Conservation (phyloP, 2,888 invertebrate genomes). For the Ormyrus rosae region DNA sequence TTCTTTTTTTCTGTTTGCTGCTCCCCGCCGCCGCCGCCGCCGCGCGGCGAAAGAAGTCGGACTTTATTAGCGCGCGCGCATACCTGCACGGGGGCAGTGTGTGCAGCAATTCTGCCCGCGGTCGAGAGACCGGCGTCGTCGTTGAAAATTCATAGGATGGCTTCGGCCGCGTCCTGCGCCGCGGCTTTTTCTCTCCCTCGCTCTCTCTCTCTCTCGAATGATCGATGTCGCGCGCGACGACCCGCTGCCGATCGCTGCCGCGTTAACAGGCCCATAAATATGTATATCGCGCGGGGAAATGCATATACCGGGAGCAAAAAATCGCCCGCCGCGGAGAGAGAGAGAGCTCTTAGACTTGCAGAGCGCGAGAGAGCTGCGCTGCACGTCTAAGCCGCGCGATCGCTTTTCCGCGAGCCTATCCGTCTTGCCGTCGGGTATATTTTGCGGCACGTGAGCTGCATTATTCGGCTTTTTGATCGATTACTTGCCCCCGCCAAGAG, state of each 20-base stretch:
- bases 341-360: no score
- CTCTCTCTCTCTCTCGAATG: neutral
- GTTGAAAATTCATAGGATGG: slow-evolving; percentile 25
- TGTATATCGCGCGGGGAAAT: slow-evolving; percentile 22
- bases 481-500: no score
- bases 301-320: slow-evolving; percentile 10
- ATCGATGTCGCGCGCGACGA: slow-evolving; percentile 19
- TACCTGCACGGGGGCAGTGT: neutral
- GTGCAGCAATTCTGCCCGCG: no score
- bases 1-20: neutral
- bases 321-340: neutral
- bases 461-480: neutral
- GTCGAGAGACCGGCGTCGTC: no score
- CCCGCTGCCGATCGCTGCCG: neutral
- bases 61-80: slow-evolving; percentile 21
- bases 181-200: neutral
- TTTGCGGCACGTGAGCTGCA: neutral
- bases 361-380: no score
- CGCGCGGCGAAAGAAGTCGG: neutral
- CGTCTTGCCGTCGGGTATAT: no score
- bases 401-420: neutral
- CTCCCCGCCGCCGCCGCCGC: neutral
- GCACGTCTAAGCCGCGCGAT: neutral
- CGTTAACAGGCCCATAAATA: slow-evolving; percentile 35
- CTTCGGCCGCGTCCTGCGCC: neutral